Percentiles rank a stretch among this genome's conserved stretches.
Conservation (phyloP, 1,140 invertebrate genomes). For the Drosophila busckii region DNA sequence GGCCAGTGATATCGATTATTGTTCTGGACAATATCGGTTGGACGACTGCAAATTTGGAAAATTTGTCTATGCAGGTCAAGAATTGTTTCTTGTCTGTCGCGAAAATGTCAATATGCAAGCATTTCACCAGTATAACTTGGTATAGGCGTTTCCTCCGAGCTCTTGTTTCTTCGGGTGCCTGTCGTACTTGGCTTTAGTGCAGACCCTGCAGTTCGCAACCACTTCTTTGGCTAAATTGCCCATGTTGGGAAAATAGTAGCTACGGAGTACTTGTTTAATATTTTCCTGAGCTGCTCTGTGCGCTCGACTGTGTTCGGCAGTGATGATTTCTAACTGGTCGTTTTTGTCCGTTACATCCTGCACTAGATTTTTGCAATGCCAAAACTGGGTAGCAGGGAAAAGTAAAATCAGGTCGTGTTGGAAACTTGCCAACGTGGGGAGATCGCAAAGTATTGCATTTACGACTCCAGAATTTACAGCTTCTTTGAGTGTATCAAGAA, state of each 20-base stretch:
- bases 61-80: too few species aligned
- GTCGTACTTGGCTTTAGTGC: background rate
- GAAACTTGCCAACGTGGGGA: background rate
- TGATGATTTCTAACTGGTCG: constrained; percentile 1
- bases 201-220: constrained; percentile 8
- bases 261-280: too few species aligned
- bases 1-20: too few species aligned
- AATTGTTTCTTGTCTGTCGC: constrained; percentile 4
- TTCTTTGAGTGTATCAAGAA: background rate
- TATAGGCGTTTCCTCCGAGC: constrained; percentile 2
- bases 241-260: too few species aligned
- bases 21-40: too few species aligned
- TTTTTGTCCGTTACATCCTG: too few species aligned
- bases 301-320: too few species aligned
- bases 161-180: background rate
- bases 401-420: background rate
- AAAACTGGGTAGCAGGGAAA: background rate
- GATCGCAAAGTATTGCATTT: constrained; percentile 2
- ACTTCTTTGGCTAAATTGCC: constrained; percentile 17
- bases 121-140: constrained; percentile 10
- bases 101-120: constrained; percentile 9
- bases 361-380: constrained; percentile 1
- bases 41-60: too few species aligned
- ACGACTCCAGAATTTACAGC: background rate
- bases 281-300: too few species aligned